These are phyloP conservation scores for Trisateles emortualis DNA, from an alignment of 2,888 invertebrate genomes.

Conservation along the genomic window DNA sequence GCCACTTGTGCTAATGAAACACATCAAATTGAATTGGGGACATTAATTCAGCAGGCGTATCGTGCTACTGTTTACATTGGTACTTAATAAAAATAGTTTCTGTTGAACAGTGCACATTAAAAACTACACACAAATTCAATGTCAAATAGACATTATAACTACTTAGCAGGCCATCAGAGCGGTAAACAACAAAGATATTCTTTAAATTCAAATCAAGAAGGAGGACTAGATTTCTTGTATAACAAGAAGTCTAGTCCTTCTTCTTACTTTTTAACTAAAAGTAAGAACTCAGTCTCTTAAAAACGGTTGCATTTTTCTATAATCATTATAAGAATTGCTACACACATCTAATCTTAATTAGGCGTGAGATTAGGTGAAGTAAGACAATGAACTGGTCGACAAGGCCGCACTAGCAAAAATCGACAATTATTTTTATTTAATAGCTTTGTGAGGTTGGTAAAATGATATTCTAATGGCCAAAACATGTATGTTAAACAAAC, in stretches of 20 bases:
- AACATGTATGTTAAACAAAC: background rate
- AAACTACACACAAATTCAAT: constrained; percentile 21
- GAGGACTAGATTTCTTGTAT: too few species aligned
- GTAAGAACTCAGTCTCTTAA: background rate
- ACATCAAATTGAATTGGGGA: constrained; percentile 86
- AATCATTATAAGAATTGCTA: constrained; percentile 20
- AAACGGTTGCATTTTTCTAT: constrained; percentile 13
- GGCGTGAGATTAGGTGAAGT: constrained; percentile 43
- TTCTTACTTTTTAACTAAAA: too few species aligned
- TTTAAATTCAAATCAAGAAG: too few species aligned
- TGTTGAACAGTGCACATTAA: constrained; percentile 29
- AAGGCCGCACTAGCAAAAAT: constrained; percentile 52
- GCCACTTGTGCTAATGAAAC: constrained; percentile 87
- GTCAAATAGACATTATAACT: background rate
- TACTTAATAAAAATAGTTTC: constrained; percentile 57
- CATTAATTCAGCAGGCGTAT: constrained; percentile 80
- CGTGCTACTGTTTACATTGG: constrained; percentile 72
- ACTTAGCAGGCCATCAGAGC: background rate
- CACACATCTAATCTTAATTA: constrained; percentile 29
- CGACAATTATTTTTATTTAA: constrained; percentile 24
- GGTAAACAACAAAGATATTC: too few species aligned
- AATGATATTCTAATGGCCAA: constrained; percentile 19
- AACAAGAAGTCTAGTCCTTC: too few species aligned
- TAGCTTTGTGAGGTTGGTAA: constrained; percentile 26
- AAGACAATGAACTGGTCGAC: constrained; percentile 53